Base-by-base conservation (phyloP, 2,113 vertebrate species). In the Lates calcarifer region DNA sequence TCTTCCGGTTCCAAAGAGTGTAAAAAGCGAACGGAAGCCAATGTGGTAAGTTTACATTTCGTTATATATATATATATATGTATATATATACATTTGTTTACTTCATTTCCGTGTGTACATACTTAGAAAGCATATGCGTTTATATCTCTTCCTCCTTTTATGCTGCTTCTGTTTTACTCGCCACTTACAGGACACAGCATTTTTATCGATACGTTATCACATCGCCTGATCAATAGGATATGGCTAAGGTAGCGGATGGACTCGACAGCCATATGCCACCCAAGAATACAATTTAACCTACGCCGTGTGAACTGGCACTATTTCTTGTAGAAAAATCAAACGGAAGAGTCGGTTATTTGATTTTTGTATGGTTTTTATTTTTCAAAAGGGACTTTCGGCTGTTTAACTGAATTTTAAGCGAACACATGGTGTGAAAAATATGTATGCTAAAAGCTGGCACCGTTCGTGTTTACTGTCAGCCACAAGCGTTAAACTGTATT, bases 1-100 rank as follows among this genome's bases (percentile, higher is more conserved):
- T 91, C 93, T 95, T 95, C 95, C 95, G 92, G 91, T 93, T 94
- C 90, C 91, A 83, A 86, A 90, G 87, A 91, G 87, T 82, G 81
- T 83, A 77, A 93, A 93, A 92, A 92, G 73, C 79, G 77, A 93
- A 93, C 94, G 90, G 93, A 95, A 95, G 92, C 92, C 89, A 69
- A 88, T 77, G 86, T 80, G 94, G 95, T 96, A 86, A 95, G 95
- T 90, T 89, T 77, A 81, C 39, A 41, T 70, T 29, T 82, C 11
- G 77, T 41, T 41, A 43, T 26, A 17, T 68, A 67, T 39, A 41
- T n/a, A 43, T 29, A 17, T 74, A 70, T 45, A n/a, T n/a, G n/a
- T 26, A 17, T 68, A 67, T 39, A 41, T n/a, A 43, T 29, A 17
- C 71, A 70, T 10, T 56, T 7, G 0, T 74, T 64, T n/a, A 31